phyloP scores from a whole-genome alignment of 2,797 vertebrate genomes.

The Smutsia gigantea region DNA sequence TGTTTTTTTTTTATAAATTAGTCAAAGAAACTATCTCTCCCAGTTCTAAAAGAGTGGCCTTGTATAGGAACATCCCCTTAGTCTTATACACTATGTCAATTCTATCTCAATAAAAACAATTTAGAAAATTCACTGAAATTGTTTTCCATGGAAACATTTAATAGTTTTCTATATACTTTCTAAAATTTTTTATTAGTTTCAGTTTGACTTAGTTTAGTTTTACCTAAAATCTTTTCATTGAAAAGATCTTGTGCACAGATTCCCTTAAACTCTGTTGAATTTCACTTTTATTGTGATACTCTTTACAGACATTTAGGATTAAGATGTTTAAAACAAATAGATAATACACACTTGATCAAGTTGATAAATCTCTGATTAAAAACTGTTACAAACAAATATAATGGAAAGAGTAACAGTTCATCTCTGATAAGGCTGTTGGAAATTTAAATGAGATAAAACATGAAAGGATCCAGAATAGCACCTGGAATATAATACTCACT shows the following conservation, averaged over 20 bases:
- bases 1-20: too few relatives aligned
- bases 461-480: too few relatives aligned
- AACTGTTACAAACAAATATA: not conserved
- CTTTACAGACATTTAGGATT: constrained; percentile 16
- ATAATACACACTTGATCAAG: constrained; percentile 22
- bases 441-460: too few relatives aligned
- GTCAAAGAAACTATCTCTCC: too few relatives aligned
- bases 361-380: constrained; percentile 28
- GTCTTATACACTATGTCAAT: too few relatives aligned
- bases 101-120: not conserved
- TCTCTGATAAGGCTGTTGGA: too few relatives aligned
- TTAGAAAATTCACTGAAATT: constrained; percentile 20
- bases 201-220: constrained; percentile 35
- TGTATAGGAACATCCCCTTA: too few relatives aligned
- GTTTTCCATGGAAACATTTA: constrained; percentile 1
- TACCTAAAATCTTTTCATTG: constrained; percentile 36
- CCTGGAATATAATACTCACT: too few relatives aligned
- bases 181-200: constrained; percentile 28
- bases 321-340: not conserved
- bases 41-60: too few relatives aligned
- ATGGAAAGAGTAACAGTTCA: too few relatives aligned
- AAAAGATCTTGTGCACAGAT: not conserved
- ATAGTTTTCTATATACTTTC: not conserved
- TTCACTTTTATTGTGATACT: constrained; percentile 17
- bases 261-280: constrained; percentile 29